These are phyloP conservation scores for Corythornis vintsioides DNA, from an alignment of 2,113 vertebrate species.

Conservation along the genomic window DNA sequence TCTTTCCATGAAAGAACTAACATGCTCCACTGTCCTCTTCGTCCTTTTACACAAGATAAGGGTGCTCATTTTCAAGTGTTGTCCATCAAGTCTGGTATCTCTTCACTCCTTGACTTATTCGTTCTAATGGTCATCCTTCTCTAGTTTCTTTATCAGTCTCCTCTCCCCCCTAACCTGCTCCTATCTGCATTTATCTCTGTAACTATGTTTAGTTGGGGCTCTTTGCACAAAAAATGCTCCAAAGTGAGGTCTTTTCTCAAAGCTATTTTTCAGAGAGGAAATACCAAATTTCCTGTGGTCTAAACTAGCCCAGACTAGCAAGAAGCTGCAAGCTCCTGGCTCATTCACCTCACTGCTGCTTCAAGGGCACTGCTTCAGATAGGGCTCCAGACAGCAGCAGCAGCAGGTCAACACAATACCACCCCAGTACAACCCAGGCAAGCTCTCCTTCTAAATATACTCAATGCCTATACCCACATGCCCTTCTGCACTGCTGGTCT, in stretches of 20 bases:
- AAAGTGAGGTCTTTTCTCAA: background rate
- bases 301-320: background rate
- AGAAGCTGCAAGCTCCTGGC: accelerated
- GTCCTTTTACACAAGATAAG: background rate
- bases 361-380: background rate
- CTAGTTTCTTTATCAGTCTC: background rate
- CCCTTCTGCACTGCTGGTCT: background rate
- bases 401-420: background rate
- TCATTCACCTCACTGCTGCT: accelerated
- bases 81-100: background rate
- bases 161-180: background rate
- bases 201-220: background rate
- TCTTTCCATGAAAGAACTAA: too few species aligned
- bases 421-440: accelerated
- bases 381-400: background rate
- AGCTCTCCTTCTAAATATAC: background rate
- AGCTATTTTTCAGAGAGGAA: background rate
- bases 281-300: background rate
- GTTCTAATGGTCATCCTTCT: background rate
- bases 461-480: background rate
- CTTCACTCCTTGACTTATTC: background rate
- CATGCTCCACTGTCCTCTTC: background rate
- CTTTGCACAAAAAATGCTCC: background rate
- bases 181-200: background rate
- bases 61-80: background rate